Percentiles rank a stretch among this genome's conserved stretches.
These are phyloP conservation scores for Channa striata DNA, from an alignment of 2,797 vertebrate genomes.

Conservation along the genomic window DNA sequence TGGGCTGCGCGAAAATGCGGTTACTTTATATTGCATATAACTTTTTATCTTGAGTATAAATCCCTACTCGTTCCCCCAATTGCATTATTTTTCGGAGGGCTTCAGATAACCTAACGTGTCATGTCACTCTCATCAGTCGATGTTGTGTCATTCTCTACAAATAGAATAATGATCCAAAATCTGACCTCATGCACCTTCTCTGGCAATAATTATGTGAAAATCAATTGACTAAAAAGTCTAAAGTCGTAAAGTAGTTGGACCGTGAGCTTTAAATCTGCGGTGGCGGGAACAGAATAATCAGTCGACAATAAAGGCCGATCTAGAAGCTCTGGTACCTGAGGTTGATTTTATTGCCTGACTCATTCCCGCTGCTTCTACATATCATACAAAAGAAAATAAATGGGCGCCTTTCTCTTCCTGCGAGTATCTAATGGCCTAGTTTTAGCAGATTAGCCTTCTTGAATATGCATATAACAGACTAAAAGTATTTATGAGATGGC, in stretches of 20 bases:
- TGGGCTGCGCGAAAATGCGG: neutral
- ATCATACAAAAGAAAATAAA: neutral
- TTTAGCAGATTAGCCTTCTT: no score
- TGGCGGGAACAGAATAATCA: neutral
- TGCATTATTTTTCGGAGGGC: no score
- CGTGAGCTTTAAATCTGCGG: neutral
- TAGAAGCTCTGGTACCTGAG: neutral
- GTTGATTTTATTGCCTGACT: neutral
- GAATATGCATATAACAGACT: neutral
- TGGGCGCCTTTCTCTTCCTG: no score
- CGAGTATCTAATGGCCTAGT: no score
- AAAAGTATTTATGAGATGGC: neutral
- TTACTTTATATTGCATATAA: neutral
- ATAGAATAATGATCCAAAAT: neutral
- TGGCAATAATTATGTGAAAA: conserved; percentile 6
- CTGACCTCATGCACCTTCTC: neutral
- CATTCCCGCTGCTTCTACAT: neutral
- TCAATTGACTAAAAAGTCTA: neutral
- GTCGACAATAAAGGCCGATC: neutral
- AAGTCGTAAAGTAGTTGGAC: neutral
- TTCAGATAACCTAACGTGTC: neutral
- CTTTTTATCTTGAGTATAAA: no score
- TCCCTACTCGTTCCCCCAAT: no score
- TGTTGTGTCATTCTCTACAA: neutral
- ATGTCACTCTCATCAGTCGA: neutral